Evolutionary conservation across 2,113 vertebrate species (phyloP), one percentile per base, ranked within the genome.

Genomic region (Colossoma macropomum): DNA sequence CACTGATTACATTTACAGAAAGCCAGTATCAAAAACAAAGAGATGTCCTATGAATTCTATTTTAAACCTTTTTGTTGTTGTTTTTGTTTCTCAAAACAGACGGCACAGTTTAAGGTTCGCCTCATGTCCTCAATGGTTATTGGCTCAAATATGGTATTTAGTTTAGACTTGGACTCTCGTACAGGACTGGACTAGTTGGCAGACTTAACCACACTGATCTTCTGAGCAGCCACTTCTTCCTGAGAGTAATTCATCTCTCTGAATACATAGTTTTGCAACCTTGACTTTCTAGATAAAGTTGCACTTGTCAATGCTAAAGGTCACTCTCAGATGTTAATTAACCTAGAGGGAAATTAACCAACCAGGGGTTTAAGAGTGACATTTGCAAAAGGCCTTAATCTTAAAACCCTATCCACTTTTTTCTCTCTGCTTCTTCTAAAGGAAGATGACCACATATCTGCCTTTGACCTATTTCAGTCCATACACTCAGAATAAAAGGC

Each of bases 241-340:
- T 85, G 72, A 86, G 81, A 84, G 76, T 93, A 92, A 93, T 95
- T 94, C 93, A 90, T 95, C 90, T 90, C 76, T 89, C 92, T 91
- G 90, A 90, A 92, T 92, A 90, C 91, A 92, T 91, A 88, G 91
- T 93, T 94, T 93, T 89, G 92, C 92, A 95, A 95, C 93, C 88
- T 93, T 94, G 92, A 89, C 94, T 94, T 94, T 95, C 88, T 93
- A 92, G 91, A 93, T 96, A 92, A 95, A 95, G 95, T 93, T 94
- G 88, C 90, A 93, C 90, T 92, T 95, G 91, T 93, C 90, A 89
- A 52, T 92, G 88, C 87, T 91, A 96, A 95, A 95, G 94, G 93
- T 95, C 93, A 94, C 85, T 90, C 91, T 89, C 90, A 92, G 93
- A 92, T 94, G 93, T 95, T 97, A 96, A 97, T 97, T 97, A 96